phyloP scores from a whole-genome alignment of 2,888 invertebrate species.

The Leptinotarsa haldemani region DNA sequence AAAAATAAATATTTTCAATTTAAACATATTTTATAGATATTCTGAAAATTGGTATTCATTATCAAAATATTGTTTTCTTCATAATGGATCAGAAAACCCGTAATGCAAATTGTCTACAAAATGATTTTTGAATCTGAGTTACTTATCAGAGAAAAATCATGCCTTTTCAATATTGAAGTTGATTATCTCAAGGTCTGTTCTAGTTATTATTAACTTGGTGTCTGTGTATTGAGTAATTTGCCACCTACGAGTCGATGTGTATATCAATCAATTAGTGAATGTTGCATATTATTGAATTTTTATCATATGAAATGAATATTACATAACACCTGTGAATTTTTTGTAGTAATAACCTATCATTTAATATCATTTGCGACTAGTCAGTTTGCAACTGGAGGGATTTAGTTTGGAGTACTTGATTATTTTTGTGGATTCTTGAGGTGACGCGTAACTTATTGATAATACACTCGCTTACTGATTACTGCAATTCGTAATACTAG shows the following conservation, averaged over 20 bases:
- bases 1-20: no score
- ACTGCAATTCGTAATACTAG: no score
- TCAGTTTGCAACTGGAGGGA: neutral
- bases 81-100: no score
- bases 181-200: neutral
- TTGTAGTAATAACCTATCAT: neutral
- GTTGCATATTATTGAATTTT: neutral
- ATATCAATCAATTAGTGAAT: neutral
- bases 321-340: neutral
- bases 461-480: no score
- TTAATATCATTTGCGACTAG: neutral
- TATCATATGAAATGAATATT: neutral
- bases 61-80: no score
- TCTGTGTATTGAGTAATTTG: neutral
- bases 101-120: no score
- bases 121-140: neutral
- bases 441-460: no score
- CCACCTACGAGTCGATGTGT: neutral
- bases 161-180: neutral
- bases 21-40: no score
- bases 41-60: no score
- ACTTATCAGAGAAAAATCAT: neutral
- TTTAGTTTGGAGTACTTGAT: no score
- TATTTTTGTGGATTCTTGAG: no score
- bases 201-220: neutral